Evolutionary conservation across 2,797 vertebrate genomes (phyloP), one percentile per base, ranked within the genome.

Genomic region (Sorex maritimensis): DNA sequence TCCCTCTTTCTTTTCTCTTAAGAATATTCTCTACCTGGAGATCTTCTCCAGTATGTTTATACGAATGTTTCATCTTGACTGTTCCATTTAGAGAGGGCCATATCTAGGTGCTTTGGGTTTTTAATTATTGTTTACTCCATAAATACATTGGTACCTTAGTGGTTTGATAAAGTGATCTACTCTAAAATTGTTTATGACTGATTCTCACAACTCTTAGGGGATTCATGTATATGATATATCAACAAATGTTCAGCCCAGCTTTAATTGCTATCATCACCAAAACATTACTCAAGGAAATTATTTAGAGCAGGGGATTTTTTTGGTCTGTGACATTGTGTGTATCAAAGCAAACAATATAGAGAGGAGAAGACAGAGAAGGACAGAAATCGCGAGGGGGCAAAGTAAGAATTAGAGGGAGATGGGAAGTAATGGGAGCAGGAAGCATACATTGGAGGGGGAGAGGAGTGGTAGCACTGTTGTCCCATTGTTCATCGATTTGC

Each of bases 131-230:
- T 85, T 19, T 24, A 88, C 41, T 17, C 34, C 44, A 90, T 63
- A 83, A 75, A 81, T 74, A 24, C 6, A 46, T 28, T 75, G 52
- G 10, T 86, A 26, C 34, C n/a, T 38, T 74, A 61, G 74, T 67
- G 24, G 5, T 9, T n/a, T 80, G 67, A 74, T 46, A 78, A 88
- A 86, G 24, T 67, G 14, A 38, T 26, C 78, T 74, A 68, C 12
- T 80, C 6, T 63, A 67, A 81, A 61, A 8, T 23, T 44, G 52
- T 55, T 58, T n/a, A 24, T n/a, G n/a, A 84, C 41, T 52, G 11
- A 90, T 81, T 3, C 44, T 81, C 55, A 49, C 79, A 80, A 46
- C 46, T 67, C 82, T 92, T 88, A 81, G 0, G 19, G n/a, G 38
- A 11, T 65, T 90, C 9, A 44, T 38, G 26, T 65, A 68, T 69